Percentiles rank a stretch among this genome's conserved stretches.
Evolutionary conservation across 2,888 invertebrate genomes (phyloP).

Genomic region (Hanleya hanleyi): DNA sequence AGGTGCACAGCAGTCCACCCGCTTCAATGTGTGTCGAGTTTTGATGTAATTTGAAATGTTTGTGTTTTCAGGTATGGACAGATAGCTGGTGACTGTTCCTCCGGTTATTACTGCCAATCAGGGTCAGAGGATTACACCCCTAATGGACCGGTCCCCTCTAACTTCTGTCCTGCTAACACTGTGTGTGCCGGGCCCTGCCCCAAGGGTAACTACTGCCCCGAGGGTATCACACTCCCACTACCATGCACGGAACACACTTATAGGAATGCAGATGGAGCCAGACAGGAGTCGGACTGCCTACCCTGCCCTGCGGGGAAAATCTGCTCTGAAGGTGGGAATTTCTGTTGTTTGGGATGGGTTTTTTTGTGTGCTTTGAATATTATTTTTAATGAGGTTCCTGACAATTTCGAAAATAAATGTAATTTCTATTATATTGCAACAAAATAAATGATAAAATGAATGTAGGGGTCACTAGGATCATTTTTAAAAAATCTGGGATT

Average conservation of each 20-base stretch:
- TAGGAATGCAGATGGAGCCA: slow-evolving; percentile 56
- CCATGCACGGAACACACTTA: slow-evolving; percentile 67
- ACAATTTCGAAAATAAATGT: too few relatives aligned
- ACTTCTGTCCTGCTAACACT: slow-evolving; percentile 44
- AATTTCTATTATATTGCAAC: too few relatives aligned
- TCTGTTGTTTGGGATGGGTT: background rate
- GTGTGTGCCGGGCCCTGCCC: slow-evolving; percentile 70
- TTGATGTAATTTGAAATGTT: background rate
- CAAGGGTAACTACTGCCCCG: slow-evolving; percentile 64
- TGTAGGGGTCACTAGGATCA: too few relatives aligned
- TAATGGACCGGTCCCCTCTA: slow-evolving; percentile 51
- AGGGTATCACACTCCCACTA: slow-evolving; percentile 53
- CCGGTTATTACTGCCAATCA: slow-evolving; percentile 68
- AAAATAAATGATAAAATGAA: too few relatives aligned
- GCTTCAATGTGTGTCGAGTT: too few relatives aligned
- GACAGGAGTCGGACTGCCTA: slow-evolving; percentile 56
- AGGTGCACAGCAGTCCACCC: too few relatives aligned
- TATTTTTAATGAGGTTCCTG: too few relatives aligned
- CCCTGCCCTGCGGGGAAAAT: slow-evolving; percentile 67
- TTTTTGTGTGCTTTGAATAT: too few relatives aligned
- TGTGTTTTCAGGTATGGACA: slow-evolving; percentile 59
- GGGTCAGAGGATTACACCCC: slow-evolving; percentile 59
- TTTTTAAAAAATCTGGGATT: too few relatives aligned
- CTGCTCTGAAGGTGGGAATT: slow-evolving; percentile 58
- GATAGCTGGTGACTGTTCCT: slow-evolving; percentile 58